Conservation (phyloP, 1,140 invertebrate genomes). For the Paraescarpia echinospica region DNA sequence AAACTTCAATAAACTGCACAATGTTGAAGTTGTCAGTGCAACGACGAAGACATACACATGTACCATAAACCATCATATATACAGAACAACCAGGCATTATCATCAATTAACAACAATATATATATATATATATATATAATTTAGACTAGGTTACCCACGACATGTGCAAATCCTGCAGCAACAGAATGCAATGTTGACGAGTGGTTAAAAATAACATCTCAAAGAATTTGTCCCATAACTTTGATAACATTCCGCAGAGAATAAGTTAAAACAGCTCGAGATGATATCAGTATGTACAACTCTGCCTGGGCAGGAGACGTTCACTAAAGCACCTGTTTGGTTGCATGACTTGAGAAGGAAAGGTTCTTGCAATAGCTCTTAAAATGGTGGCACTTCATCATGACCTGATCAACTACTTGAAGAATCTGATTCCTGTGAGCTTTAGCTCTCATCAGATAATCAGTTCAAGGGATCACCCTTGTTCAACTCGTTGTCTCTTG, state of each 20-base stretch:
- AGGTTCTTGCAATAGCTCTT: not conserved
- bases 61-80: not conserved
- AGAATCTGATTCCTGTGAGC: not conserved
- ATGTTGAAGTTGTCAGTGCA: not conserved
- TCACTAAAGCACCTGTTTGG: not conserved
- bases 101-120: not conserved
- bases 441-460: not conserved
- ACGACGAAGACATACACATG: not conserved
- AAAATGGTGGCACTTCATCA: not conserved
- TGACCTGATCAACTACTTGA: not conserved
- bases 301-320: not conserved
- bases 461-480: too few species aligned
- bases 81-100: not conserved
- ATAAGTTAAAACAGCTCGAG: not conserved
- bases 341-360: not conserved
- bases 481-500: too few species aligned
- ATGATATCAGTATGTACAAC: not conserved
- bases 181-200: not conserved
- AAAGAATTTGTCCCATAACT: not conserved
- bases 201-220: not conserved
- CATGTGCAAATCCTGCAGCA: not conserved
- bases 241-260: not conserved
- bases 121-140: not conserved
- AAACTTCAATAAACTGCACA: not conserved
- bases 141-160: not conserved